phyloP scores from a whole-genome alignment of 2,797 vertebrate genomes.

The Myiotriccus ornatus region DNA sequence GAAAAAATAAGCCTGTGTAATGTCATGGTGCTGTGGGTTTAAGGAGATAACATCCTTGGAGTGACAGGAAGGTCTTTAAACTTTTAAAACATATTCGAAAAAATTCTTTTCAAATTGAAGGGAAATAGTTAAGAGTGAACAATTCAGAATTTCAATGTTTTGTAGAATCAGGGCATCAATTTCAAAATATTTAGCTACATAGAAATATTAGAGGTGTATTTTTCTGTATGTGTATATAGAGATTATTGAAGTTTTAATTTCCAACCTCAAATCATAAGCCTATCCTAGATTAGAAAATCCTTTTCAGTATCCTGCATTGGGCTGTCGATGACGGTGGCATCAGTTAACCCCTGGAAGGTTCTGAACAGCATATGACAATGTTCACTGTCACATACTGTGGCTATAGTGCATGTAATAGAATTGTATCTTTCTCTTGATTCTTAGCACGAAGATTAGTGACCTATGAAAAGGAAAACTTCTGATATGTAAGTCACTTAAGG shows the following conservation, averaged over 20 bases:
- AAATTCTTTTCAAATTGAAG: background rate
- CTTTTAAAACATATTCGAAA: background rate
- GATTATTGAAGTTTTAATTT: background rate
- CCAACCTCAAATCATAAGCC: background rate
- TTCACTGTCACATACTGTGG: background rate
- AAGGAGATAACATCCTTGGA: background rate
- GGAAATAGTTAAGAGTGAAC: background rate
- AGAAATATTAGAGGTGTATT: background rate
- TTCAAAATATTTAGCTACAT: background rate
- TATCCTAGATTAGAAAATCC: background rate
- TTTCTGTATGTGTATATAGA: background rate
- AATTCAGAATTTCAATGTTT: background rate
- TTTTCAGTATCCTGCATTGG: background rate
- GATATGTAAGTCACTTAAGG: background rate
- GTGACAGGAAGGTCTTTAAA: background rate
- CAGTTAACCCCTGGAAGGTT: background rate
- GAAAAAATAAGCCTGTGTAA: background rate
- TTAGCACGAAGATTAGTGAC: background rate
- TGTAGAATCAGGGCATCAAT: background rate
- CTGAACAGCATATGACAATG: background rate
- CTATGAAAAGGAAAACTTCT: background rate
- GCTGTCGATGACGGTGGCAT: background rate
- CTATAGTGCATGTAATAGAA: background rate
- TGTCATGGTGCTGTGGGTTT: background rate
- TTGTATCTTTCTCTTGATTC: background rate